Evolutionary conservation across 1,140 invertebrate species (phyloP), one percentile per base, ranked within the genome.

Genomic region (Periplaneta americana): DNA sequence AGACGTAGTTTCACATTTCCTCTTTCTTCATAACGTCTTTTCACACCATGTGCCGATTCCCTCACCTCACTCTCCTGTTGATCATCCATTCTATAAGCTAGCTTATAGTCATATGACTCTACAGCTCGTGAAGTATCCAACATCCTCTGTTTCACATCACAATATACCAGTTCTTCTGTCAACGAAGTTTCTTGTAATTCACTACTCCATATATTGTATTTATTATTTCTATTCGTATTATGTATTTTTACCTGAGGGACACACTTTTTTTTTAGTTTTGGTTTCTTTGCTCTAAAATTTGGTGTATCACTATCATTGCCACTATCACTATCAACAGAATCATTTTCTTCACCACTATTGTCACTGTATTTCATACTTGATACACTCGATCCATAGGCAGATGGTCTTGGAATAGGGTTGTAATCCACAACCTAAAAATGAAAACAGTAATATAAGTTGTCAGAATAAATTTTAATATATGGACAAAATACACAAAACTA

Each of bases 181-280:
- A 78, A 39, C 17, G 77, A 31, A 8, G 77, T n/a, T 78, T 78
- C 77, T 78, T 78, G 77, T 13, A 78, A 15, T 6, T 78, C 39
- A 36, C 35, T 78, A n/a, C 77, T 35, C 77, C 77, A 78, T 78
- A 78, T 78, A 39, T 78, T 78, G 77, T 78, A 37, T n/a, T 39
- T 78, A 36, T 78, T 78, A 28, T 78, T 32, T 32, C 28, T 36
- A 31, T 10, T 37, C 11, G 33, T 8, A 9, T 34, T 9, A 5
- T 37, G 13, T 31, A 13, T 36, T 32, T 31, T 37, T 39, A 34
- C 35, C 11, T 9, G 15, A 37, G 31, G 6, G 15, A 10, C 35
- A 34, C n/a, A 10, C 36, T 78, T 78, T 34, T 78, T 78, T 13
- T 37, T 78, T 39, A 78, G 13, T 78, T 78, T 78, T n/a, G 77